phyloP scores from a whole-genome alignment of 2,888 invertebrate species.

The Physocephala rufipes region DNA sequence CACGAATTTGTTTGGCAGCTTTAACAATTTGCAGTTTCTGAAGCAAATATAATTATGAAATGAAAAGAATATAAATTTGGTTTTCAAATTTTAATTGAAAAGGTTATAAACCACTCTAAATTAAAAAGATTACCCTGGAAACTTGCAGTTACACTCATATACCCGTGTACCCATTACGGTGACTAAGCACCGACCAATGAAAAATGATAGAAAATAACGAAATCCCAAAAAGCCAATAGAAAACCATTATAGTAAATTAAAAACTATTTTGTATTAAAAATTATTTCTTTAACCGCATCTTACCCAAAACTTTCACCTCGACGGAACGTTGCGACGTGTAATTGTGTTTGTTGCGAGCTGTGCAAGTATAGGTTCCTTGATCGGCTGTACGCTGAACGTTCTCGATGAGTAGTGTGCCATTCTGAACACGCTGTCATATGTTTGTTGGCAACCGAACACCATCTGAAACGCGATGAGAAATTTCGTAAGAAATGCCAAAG shows the following conservation, averaged over 20 bases:
- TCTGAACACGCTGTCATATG: conserved; percentile 84
- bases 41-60: not conserved
- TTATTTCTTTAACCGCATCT: conserved; percentile 46
- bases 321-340: conserved; percentile 79
- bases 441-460: conserved; percentile 83
- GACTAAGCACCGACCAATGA: not conserved
- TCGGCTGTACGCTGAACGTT: conserved; percentile 85
- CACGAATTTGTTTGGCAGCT: no score
- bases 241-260: not conserved
- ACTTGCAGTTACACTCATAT: no score
- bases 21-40: not conserved
- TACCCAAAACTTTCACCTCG: conserved; percentile 77
- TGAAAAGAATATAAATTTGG: not conserved
- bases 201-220: not conserved
- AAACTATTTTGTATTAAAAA: not conserved
- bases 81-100: not conserved
- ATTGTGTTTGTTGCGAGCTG: conserved; percentile 83
- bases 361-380: conserved; percentile 90
- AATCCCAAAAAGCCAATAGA: not conserved
- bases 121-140: no score
- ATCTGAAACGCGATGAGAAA: no score
- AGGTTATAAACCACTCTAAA: not conserved
- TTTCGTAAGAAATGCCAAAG: not conserved
- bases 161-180: no score
- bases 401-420: conserved; percentile 85